Evolutionary conservation across 1,140 invertebrate species (phyloP).

Genomic region (Drosophila sulfurigaster): DNA sequence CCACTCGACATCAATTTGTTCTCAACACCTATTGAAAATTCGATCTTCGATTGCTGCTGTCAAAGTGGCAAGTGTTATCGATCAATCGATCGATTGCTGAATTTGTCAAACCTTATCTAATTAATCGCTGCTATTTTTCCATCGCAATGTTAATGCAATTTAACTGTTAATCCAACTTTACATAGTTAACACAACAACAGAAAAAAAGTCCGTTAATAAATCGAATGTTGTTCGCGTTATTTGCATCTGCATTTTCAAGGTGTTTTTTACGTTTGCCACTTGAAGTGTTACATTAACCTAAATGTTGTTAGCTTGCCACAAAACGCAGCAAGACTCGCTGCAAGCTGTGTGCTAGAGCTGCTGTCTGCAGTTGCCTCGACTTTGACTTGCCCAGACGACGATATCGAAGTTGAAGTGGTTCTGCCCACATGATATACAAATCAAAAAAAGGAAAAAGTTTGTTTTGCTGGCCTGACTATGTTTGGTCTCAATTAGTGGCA

Average conservation of each 20-base stretch:
- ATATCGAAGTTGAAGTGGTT: conserved; percentile 40
- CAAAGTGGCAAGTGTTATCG: conserved; percentile 1
- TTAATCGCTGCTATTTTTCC: conserved; percentile 31
- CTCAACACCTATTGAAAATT: conserved; percentile 6
- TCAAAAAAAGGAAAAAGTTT: conserved; percentile 35
- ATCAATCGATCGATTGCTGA: conserved; percentile 10
- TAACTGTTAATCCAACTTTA: conserved; percentile 3
- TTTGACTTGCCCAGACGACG: conserved; percentile 24
- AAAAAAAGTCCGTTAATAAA: conserved; percentile 28
- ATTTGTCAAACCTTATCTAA: conserved; percentile 24
- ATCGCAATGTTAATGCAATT: conserved; percentile 16
- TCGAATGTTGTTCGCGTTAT: conserved; percentile 45
- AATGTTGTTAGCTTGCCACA: conserved; percentile 52
- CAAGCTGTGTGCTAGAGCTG: background rate
- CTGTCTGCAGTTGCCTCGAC: conserved; percentile 31
- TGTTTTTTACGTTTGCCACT: conserved; percentile 25
- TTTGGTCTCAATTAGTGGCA: conserved; percentile 75
- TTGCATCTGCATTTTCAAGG: conserved; percentile 45
- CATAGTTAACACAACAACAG: conserved; percentile 9
- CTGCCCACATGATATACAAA: conserved; percentile 55
- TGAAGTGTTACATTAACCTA: conserved; percentile 69
- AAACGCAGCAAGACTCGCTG: background rate
- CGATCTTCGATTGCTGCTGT: conserved; percentile 17
- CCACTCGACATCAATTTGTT: background rate
- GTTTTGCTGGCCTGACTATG: conserved; percentile 52